Evolutionary conservation across 2,113 vertebrate species (phyloP), one percentile per base, ranked within the genome.

Genomic region (Hippocampus guttulatus): DNA sequence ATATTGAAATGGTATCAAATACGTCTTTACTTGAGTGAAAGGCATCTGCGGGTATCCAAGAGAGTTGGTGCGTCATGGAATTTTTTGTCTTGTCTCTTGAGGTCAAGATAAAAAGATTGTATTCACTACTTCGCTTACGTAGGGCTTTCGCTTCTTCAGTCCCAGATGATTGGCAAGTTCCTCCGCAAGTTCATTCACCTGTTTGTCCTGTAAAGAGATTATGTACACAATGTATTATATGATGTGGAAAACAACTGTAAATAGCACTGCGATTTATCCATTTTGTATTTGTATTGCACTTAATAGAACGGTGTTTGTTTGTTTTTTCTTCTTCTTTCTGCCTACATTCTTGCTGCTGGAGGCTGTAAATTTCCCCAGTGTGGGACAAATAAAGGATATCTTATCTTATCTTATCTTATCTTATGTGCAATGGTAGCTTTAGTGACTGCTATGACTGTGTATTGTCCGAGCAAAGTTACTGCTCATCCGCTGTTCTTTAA

Each of bases 101-200:
- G 7, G n/a, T 23, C 23, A 58, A 25, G 3, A 14, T 25, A 5
- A 25, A 25, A 57, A 14, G 23, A 57, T 25, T 57, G 12, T 63
- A 21, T 8, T 64, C 15, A 14, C 61, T 10, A 1, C 18, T 43
- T 23, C 6, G 1, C 93, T 93, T 76, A 95, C 88, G 54, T 96
- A 98, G 0, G 95, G 94, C 83, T 95, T 98, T 60, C 95, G 90
- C 64, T 93, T 91, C 38, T 92, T 94, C 60, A 98, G 86, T 61
- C 94, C 93, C 55, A 98, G 84, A 73, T 93, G 93, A 83, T 91
- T 75, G 3, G 95, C 93, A 76, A 99, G 92, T 69, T 98, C 95
- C 89, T 95, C 94, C 7, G 95, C 94, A 7, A 99, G 91, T 0
- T 95, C 94, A 0, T 93, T 96, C 73, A 97, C 94, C 0, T 92